Percentiles rank a stretch among this genome's conserved stretches.
Conservation (phyloP, 2,797 vertebrate species). For the Hipposideros larvatus region DNA sequence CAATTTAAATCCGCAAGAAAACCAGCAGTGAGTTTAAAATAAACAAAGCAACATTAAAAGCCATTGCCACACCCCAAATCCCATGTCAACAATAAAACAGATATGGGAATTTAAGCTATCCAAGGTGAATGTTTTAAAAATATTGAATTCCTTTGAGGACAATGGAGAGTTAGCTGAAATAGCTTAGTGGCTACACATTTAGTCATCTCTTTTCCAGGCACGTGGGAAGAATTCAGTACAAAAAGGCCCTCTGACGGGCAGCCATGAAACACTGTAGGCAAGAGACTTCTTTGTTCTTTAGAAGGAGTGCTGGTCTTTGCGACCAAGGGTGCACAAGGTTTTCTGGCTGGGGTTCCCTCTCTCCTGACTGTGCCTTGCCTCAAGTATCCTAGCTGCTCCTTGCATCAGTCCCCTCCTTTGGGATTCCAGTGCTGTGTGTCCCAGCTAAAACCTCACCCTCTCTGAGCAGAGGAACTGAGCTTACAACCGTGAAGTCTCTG, state of each 20-base stretch:
- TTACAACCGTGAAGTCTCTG: neutral
- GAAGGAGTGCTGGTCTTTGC: neutral
- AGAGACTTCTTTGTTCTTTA: neutral
- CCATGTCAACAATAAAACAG: conserved; percentile 59
- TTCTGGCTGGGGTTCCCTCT: neutral
- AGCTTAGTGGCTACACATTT: conserved; percentile 48
- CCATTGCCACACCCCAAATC: conserved; percentile 54
- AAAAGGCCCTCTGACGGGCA: neutral
- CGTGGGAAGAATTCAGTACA: conserved; percentile 30
- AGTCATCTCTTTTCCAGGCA: neutral
- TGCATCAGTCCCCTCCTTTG: neutral
- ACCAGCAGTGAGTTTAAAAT: conserved; percentile 75
- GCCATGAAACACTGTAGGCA: neutral
- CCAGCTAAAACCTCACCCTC: neutral
- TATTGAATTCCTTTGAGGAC: conserved; percentile 70
- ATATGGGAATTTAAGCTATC: conserved; percentile 63
- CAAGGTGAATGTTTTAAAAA: conserved; percentile 71
- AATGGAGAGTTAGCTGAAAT: conserved; percentile 65
- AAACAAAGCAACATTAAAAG: conserved; percentile 78
- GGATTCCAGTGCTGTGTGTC: neutral
- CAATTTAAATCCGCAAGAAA: conserved; percentile 76
- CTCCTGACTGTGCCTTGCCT: neutral
- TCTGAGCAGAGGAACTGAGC: neutral
- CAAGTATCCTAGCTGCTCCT: neutral
- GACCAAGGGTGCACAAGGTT: neutral